Evolutionary conservation across 2,113 vertebrate genomes (phyloP), one percentile per base, ranked within the genome.

Genomic region (Columba livia): DNA sequence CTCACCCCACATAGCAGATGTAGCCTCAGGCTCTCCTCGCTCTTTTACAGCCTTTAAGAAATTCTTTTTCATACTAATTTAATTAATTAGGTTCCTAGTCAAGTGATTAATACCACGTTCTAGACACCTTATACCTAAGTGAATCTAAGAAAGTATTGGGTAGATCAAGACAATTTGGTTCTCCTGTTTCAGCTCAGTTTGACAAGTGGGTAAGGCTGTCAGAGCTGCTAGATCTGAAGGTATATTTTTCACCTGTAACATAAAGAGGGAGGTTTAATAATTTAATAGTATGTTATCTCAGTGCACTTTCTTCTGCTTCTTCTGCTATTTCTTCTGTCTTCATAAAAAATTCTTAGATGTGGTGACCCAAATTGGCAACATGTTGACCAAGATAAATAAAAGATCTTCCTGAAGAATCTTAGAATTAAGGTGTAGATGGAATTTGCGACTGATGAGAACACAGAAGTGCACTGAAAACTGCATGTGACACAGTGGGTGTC

Each of bases 211-310:
- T 79, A 84, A 62, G n/a, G 24, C 50, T 7, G 3, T 38, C 71
- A 57, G 80, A 89, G 65, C 53, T 75, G 48, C 48, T 67, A 26
- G 86, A 60, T 38, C 70, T 77, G 56, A 72, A 67, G 70, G 91
- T 91, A 2, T 90, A n/a, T 93, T 90, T 83, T 89, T 87, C 91
- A 84, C 80, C 56, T 89, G 91, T 91, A 95, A 95, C 78, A 84
- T 25, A 85, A 92, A 93, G 74, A 94, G n/a, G 66, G 62, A 91
- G 53, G 71, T 70, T 94, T 72, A 96, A 91, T 96, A 93, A 96
- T 93, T 88, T 48, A 96, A 23, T 8, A 89, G 87, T 6, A 13
- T 51, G 48, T 36, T 89, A 64, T 42, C 77, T 67, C 54, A 51
- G 48, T 32, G n/a, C 24, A 42, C 60, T 28, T 51, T 48, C 66